A percentile compares a stretch with the other conserved stretches of the same genome.
Conservation (phyloP, 2,888 invertebrate genomes). For the Cheilosia soror region DNA sequence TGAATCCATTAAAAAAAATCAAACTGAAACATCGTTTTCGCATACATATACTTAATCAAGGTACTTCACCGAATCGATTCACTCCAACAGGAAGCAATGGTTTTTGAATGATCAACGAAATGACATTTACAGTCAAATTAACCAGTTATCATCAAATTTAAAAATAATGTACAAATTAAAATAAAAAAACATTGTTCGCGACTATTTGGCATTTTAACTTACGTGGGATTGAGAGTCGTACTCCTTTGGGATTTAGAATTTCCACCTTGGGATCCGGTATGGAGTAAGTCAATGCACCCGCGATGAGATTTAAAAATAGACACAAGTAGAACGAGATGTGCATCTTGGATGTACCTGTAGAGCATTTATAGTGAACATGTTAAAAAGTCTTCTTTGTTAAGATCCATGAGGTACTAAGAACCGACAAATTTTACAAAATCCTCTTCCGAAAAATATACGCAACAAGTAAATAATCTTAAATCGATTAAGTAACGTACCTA, state of each 20-base stretch:
- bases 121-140: not conserved
- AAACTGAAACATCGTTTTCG: not conserved
- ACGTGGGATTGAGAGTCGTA: constrained; percentile 59
- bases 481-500: not conserved
- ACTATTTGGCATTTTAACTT: constrained; percentile 6
- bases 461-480: not conserved
- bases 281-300: constrained; percentile 37
- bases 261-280: constrained; percentile 56
- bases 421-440: no score
- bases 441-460: not conserved
- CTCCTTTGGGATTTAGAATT: constrained; percentile 38
- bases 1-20: not conserved
- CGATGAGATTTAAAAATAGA: constrained; percentile 35
- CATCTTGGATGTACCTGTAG: constrained; percentile 30
- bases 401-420: not conserved
- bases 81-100: not conserved
- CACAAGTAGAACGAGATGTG: constrained; percentile 16
- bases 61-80: constrained; percentile 1
- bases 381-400: not conserved
- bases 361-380: no score
- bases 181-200: not conserved
- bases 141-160: not conserved
- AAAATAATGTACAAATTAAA: not conserved
- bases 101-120: not conserved
- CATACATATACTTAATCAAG: not conserved